phyloP scores from a whole-genome alignment of 2,888 invertebrate genomes.

The Gari tellinella region DNA sequence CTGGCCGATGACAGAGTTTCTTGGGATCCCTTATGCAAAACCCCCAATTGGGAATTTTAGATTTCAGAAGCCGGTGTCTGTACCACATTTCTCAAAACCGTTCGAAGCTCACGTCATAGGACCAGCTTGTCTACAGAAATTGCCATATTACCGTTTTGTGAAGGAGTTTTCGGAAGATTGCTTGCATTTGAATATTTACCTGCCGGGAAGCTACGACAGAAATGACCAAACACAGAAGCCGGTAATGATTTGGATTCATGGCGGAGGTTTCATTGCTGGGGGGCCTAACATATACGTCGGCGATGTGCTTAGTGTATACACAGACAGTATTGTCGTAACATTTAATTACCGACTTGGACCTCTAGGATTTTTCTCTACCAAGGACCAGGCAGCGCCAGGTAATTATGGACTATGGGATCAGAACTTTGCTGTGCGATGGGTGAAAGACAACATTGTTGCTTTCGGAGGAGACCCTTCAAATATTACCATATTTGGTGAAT shows the following conservation, averaged over 20 bases:
- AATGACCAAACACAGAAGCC: constrained; percentile 21
- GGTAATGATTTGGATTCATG: constrained; percentile 70
- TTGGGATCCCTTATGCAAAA: neutral
- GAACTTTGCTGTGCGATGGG: constrained; percentile 63
- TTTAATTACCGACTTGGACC: constrained; percentile 67
- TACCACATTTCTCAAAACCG: neutral
- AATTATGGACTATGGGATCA: constrained; percentile 70
- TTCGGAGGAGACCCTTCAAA: constrained; percentile 64
- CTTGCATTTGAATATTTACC: constrained; percentile 60
- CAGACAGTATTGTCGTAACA: constrained; percentile 65
- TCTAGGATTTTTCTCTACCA: constrained; percentile 64
- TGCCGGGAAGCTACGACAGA: constrained; percentile 41
- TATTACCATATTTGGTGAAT: constrained; percentile 65
- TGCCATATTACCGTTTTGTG: neutral
- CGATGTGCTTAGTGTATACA: constrained; percentile 48
- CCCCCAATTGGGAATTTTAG: neutral
- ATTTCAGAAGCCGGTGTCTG: neutral
- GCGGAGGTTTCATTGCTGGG: constrained; percentile 63
- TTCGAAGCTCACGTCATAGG: neutral
- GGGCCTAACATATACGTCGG: constrained; percentile 53
- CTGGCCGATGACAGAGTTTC: neutral
- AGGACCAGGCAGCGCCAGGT: constrained; percentile 40
- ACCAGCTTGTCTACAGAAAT: neutral
- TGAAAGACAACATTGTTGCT: constrained; percentile 58
- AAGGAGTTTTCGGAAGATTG: constrained; percentile 63